Percentiles rank a stretch among this genome's conserved stretches.
Conservation (phyloP, 1,140 invertebrate species). For the Macrobrachium rosenbergii region DNA sequence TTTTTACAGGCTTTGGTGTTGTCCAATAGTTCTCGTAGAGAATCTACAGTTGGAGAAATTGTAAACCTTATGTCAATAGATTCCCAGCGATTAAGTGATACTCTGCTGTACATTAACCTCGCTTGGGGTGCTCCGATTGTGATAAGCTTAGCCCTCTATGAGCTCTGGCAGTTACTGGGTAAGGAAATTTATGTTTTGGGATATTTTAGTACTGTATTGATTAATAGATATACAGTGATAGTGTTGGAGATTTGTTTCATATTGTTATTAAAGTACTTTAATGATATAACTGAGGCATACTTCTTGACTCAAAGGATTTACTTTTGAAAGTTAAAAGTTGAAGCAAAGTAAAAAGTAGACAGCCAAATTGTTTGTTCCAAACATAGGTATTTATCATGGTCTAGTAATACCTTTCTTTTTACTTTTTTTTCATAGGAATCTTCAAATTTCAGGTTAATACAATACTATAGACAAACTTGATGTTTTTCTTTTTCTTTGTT, state of each 20-base stretch:
- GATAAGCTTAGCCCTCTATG: slow-evolving; percentile 87
- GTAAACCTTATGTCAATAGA: slow-evolving; percentile 95
- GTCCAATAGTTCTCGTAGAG: slow-evolving; percentile 65
- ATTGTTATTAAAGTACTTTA: too few relatives aligned
- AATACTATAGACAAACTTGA: neutral
- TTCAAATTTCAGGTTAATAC: neutral
- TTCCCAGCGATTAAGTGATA: slow-evolving; percentile 85
- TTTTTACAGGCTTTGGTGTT: slow-evolving; percentile 37
- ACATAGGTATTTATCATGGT: too few relatives aligned
- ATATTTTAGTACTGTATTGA: neutral
- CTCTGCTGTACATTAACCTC: slow-evolving; percentile 92
- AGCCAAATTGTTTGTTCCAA: too few relatives aligned
- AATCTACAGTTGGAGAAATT: slow-evolving; percentile 90
- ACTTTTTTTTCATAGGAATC: neutral
- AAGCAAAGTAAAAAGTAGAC: too few relatives aligned
- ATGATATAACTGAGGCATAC: too few relatives aligned
- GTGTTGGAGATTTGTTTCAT: too few relatives aligned
- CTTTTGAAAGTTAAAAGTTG: too few relatives aligned
- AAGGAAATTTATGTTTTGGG: slow-evolving; percentile 65
- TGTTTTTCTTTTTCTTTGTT: neutral
- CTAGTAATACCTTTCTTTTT: neutral
- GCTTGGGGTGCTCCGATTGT: slow-evolving; percentile 96
- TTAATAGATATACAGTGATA: neutral
- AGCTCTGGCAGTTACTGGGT: slow-evolving; percentile 85
- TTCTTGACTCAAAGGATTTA: too few relatives aligned